phyloP scores from a whole-genome alignment of 2,797 vertebrate genomes.

The Darevskia nairensis region DNA sequence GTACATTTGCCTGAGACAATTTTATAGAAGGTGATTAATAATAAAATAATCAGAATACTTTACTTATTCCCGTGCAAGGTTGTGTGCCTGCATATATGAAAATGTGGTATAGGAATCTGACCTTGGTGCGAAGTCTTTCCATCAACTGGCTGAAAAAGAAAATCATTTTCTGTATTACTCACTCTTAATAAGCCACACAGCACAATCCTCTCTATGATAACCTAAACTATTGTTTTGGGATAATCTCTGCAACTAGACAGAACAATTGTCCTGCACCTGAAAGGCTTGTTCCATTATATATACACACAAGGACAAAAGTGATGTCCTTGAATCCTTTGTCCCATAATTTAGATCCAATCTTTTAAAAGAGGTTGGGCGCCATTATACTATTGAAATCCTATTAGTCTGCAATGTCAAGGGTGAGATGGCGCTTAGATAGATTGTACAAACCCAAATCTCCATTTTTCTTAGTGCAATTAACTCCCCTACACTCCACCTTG shows the following conservation, averaged over 20 bases:
- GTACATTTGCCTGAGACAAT: no score
- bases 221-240: background rate
- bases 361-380: slow-evolving; percentile 47
- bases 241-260: background rate
- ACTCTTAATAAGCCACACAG: background rate
- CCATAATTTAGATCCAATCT: slow-evolving; percentile 63
- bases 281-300: slow-evolving; percentile 33
- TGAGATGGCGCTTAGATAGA: slow-evolving; percentile 57
- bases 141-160: background rate
- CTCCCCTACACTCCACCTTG: slow-evolving; percentile 43
- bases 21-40: no score
- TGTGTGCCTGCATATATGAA: no score
- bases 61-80: no score
- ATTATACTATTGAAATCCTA: slow-evolving; percentile 66
- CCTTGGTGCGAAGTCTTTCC: background rate
- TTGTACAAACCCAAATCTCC: slow-evolving; percentile 36
- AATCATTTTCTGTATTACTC: background rate
- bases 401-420: slow-evolving; percentile 44
- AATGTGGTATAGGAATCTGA: background rate
- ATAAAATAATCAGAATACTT: no score
- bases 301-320: slow-evolving; percentile 41
- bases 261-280: slow-evolving; percentile 34
- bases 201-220: background rate
- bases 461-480: slow-evolving; percentile 65
- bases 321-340: slow-evolving; percentile 55